Percentiles rank a stretch among this genome's conserved stretches.
Evolutionary conservation across 2,113 vertebrate genomes (phyloP).

Genomic region (Pollimyrus isidori): DNA sequence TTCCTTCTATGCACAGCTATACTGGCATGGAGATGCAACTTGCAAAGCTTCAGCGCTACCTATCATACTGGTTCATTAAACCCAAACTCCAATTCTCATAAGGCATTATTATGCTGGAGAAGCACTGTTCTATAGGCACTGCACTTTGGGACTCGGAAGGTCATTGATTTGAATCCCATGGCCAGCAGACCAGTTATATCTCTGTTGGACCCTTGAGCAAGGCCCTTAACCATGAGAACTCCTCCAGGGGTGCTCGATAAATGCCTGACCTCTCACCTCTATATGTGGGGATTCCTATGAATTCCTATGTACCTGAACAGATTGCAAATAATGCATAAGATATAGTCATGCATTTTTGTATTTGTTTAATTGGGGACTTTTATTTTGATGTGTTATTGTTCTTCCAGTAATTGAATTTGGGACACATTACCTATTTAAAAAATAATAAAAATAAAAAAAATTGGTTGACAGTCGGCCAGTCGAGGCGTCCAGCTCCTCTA

Average conservation of each 20-base stretch:
- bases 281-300: neutral
- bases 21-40: neutral
- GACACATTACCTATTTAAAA: neutral
- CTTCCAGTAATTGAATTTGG: neutral
- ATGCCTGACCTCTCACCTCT: neutral
- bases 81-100: neutral
- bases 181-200: neutral
- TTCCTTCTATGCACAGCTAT: neutral
- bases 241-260: neutral
- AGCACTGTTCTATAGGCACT: neutral
- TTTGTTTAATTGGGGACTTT: neutral
- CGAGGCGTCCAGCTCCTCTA: neutral
- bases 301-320: neutral
- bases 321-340: neutral
- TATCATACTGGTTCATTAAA: neutral
- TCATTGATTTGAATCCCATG: neutral
- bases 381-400: neutral
- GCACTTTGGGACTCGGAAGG: neutral
- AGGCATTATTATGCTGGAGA: constrained; percentile 10
- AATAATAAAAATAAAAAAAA: neutral
- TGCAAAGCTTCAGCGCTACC: neutral
- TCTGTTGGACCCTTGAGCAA: neutral
- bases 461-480: neutral
- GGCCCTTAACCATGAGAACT: neutral
- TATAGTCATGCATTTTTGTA: neutral